These are phyloP conservation scores for Odontomyia ornata DNA, from an alignment of 2,888 invertebrate species.

Conservation along the genomic window DNA sequence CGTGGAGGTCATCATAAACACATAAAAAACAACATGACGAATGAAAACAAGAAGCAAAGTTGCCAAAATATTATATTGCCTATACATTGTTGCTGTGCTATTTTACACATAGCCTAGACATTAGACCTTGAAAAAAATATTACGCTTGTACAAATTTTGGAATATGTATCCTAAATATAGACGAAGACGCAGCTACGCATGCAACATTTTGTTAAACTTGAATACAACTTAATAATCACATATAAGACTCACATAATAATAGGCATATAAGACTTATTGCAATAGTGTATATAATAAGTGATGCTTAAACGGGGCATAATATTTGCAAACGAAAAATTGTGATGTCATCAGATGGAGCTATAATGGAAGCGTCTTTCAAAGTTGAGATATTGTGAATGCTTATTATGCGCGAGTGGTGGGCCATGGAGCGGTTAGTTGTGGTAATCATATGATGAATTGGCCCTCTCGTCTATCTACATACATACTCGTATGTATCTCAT, in stretches of 20 bases:
- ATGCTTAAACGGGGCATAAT: too few species aligned
- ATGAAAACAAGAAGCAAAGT: conserved; percentile 3
- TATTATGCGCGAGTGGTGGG: too few species aligned
- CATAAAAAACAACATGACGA: background rate
- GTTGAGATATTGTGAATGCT: too few species aligned
- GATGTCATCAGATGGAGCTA: conserved; percentile 13
- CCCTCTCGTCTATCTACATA: too few species aligned
- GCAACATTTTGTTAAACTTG: background rate
- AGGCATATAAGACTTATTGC: background rate
- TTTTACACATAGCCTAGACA: conserved; percentile 18
- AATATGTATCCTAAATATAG: background rate
- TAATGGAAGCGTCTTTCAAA: too few species aligned
- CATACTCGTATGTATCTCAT: too few species aligned
- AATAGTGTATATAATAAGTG: too few species aligned
- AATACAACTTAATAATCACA: background rate
- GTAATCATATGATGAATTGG: too few species aligned
- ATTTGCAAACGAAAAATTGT: background rate
- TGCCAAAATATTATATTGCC: conserved; percentile 24
- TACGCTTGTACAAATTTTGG: conserved; percentile 8
- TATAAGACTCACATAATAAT: background rate
- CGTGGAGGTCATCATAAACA: background rate
- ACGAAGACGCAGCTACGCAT: conserved; percentile 4
- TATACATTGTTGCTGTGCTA: background rate
- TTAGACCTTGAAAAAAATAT: conserved; percentile 26
- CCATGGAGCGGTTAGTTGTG: too few species aligned